Evolutionary conservation across 2,113 vertebrate genomes (phyloP), one percentile per base, ranked within the genome.

Genomic region (Pelvicachromis taeniatus): DNA sequence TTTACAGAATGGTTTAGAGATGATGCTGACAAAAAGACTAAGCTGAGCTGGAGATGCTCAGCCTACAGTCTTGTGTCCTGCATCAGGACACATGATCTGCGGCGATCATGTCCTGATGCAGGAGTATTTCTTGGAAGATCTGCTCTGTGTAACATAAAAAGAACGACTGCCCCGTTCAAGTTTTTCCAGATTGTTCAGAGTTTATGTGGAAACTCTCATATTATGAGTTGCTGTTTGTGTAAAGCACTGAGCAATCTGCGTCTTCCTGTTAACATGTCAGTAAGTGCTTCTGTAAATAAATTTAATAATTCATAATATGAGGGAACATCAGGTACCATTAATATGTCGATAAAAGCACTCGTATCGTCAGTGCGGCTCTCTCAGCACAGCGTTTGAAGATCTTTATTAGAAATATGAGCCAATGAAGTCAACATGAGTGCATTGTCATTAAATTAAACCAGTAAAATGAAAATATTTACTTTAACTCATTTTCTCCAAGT

Each of bases 221-320:
- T 12, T 38, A 9, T 12, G 21, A 55, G 16, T 16, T 58, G 17
- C 16, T 79, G 58, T 59, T 59, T 81, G 52, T 82, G 56, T 35
- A 52, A 35, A 55, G 77, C 61, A 35, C n/a, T 38, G 14, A 75
- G 50, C 53, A 35, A 10, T 65, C 11, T 4, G 19, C 81, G 21
- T 84, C 35, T 77, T 84, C 61, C 42, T 31, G 40, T 59, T 50
- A 77, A 78, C 45, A 13, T 33, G 10, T 73, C 48, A 4, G 2
- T 65, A 21, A 85, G 79, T 78, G 55, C 38, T 53, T 81, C 40
- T 56, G 40, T 82, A 31, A 10, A 5, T 53, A 59, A 31, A 78
- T 88, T n/a, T 11, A 90, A 89, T 85, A 58, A 81, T 84, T 81
- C 12, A 88, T 59, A 52, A 45, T n/a, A 23, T 63, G 50, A 65